phyloP scores from a whole-genome alignment of 2,113 vertebrate species.

The Brachypodius melanocephalos region DNA sequence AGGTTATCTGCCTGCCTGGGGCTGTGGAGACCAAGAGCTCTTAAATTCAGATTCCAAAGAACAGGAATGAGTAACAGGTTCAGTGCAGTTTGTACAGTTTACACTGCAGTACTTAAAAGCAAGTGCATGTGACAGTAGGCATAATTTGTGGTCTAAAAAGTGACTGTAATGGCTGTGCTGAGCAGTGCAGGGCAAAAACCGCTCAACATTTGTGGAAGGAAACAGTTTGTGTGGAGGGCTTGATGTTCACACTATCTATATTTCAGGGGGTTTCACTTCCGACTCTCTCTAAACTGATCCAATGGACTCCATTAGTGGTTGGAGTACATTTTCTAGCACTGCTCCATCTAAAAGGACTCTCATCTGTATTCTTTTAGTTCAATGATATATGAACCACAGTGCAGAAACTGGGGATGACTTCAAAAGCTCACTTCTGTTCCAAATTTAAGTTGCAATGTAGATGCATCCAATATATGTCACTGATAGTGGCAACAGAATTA shows the following conservation, averaged over 20 bases:
- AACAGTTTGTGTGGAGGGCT: not conserved
- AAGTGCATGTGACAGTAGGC: not conserved
- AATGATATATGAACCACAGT: not conserved
- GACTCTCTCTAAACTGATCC: not conserved
- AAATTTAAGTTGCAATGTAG: not conserved
- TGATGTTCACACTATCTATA: not conserved
- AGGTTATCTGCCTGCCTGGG: not conserved
- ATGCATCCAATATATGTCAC: not conserved
- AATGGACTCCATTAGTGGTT: slow-evolving; percentile 3
- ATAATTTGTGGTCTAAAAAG: slow-evolving; percentile 17
- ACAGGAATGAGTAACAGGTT: not conserved
- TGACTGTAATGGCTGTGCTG: not conserved
- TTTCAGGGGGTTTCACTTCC: not conserved
- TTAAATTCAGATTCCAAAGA: not conserved
- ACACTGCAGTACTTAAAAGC: not conserved
- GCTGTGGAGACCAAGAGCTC: not conserved
- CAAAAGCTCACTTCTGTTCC: not conserved
- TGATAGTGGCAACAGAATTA: not conserved
- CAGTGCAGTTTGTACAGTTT: not conserved
- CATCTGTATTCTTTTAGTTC: not conserved
- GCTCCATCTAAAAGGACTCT: not conserved
- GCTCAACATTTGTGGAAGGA: not conserved
- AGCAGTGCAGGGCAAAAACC: not conserved
- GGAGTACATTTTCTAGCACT: not conserved
- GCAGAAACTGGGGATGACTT: not conserved